phyloP scores from a whole-genome alignment of 1,140 invertebrate genomes.

The Hetaerina americana region DNA sequence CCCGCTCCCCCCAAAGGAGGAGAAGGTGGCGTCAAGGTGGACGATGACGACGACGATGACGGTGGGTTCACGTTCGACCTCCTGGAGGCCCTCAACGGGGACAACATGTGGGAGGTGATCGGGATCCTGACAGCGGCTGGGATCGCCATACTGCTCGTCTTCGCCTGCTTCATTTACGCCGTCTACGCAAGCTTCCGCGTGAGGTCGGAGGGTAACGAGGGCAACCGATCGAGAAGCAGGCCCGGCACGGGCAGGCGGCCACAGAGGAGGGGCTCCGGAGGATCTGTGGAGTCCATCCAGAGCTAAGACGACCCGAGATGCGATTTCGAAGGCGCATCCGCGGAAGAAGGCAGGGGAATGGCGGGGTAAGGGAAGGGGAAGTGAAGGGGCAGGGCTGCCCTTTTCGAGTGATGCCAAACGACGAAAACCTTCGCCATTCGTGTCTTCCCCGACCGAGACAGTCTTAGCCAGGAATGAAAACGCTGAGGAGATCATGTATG shows the following conservation, averaged over 20 bases:
- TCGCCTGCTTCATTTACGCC: not conserved
- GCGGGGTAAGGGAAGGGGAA: too few species aligned
- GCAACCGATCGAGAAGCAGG: not conserved
- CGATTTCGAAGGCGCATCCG: too few species aligned
- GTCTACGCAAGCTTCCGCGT: not conserved
- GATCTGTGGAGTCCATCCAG: not conserved
- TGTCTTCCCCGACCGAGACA: too few species aligned
- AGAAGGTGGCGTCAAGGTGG: not conserved
- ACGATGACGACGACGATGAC: not conserved
- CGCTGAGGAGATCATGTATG: too few species aligned
- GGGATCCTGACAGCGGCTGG: not conserved
- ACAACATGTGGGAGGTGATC: not conserved
- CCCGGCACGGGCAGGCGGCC: not conserved
- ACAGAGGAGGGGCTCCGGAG: not conserved
- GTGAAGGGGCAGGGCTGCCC: too few species aligned
- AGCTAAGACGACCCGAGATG: too few species aligned
- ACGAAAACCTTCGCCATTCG: too few species aligned
- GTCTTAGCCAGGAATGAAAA: too few species aligned
- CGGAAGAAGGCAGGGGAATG: too few species aligned
- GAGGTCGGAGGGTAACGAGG: not conserved
- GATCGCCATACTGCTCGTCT: not conserved
- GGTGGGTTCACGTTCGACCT: not conserved
- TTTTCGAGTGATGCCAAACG: too few species aligned
- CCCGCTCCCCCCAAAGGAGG: not conserved
- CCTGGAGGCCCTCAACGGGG: not conserved